Percentiles rank a stretch among this genome's conserved stretches.
Evolutionary conservation across 1,140 invertebrate species (phyloP).

Genomic region (Lordiphosa mommai): DNA sequence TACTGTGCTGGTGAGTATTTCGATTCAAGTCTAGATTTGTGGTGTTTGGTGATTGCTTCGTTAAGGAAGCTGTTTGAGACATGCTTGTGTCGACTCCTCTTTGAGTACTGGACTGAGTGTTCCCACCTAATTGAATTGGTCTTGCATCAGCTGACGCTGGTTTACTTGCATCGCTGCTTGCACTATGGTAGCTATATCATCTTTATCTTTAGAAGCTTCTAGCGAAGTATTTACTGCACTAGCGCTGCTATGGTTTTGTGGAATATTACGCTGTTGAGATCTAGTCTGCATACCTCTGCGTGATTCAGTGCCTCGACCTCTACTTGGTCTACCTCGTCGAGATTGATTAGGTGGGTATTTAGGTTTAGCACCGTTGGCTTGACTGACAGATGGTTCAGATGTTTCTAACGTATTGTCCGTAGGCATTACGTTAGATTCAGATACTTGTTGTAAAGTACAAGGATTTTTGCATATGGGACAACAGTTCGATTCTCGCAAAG

Average conservation of each 20-base stretch:
- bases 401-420: neutral
- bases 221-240: neutral
- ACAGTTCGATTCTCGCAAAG: neutral
- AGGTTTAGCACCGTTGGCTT: no score
- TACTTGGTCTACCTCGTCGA: neutral
- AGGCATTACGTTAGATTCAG: neutral
- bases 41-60: neutral
- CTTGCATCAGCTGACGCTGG: neutral
- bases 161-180: neutral
- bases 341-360: no score
- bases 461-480: neutral
- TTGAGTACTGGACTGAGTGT: no score
- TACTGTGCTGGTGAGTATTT: neutral
- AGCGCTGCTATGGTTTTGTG: neutral
- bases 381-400: no score
- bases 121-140: neutral
- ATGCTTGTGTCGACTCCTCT: neutral
- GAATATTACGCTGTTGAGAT: neutral
- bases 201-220: neutral
- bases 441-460: neutral
- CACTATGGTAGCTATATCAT: neutral
- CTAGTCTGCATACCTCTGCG: neutral
- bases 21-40: neutral
- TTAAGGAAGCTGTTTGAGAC: neutral
- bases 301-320: neutral